Conservation (phyloP, 2,797 vertebrate species). For the Tragopan temminckii region DNA sequence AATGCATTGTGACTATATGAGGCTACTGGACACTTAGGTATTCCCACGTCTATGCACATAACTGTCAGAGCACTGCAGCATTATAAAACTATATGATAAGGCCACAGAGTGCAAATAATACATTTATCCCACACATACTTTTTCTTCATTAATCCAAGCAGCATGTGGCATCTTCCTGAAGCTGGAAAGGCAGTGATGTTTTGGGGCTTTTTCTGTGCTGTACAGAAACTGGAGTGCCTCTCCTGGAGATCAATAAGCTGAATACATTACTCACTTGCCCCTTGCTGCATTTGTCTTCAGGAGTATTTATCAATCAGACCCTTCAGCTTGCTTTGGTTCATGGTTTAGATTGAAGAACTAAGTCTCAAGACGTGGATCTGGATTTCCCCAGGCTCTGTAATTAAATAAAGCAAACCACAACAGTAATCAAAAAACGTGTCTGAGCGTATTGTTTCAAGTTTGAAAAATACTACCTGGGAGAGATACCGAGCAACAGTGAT, state of each 20-base stretch:
- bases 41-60: neutral
- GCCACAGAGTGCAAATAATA: neutral
- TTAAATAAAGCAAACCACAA: slow-evolving; percentile 5
- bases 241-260: neutral
- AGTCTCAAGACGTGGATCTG: neutral
- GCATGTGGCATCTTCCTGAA: neutral
- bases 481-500: neutral
- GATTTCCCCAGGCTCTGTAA: neutral
- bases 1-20: neutral
- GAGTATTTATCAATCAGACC: neutral
- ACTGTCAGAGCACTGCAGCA: neutral
- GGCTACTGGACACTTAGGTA: neutral
- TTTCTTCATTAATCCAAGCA: neutral
- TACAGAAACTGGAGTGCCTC: neutral
- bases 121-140: fast-evolving
- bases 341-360: neutral
- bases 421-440: neutral
- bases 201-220: neutral
- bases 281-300: neutral
- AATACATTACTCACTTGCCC: neutral
- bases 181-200: neutral
- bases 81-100: neutral
- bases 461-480: neutral
- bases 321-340: neutral
- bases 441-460: neutral